Evolutionary conservation across 2,888 invertebrate species (phyloP), one percentile per base, ranked within the genome.

Genomic region (Mythimna vitellina): DNA sequence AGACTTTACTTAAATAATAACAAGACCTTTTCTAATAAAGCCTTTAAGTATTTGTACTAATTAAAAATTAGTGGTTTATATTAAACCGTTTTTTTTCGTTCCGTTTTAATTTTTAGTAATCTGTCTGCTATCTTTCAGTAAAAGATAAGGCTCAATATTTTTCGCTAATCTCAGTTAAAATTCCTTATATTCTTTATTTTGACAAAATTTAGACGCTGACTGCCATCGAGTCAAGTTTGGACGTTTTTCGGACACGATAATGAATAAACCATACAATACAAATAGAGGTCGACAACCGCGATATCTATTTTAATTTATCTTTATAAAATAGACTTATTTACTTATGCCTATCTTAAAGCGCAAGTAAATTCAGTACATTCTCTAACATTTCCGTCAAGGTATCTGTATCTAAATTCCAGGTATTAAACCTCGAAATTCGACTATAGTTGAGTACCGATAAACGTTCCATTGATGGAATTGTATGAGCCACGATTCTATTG

Each of bases 401-500:
- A 60, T 29, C 9, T 6, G 22, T 38, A 62, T 60, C 22, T 38
- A 73, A 62, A n/a, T 20, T 17, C 32, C 25, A 22, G 35, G 46
- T 58, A 53, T 35, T 62, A 32, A 49, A n/a, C 17, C 22, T 17
- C 42, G 58, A 10, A 70, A 70, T 66, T 57, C 46, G n/a, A 72
- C 46, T 61, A 67, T 54, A 63, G 2, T 29, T 3, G 29, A 3
- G 29, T 62, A 58, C 22, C 17, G 57, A 38, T 29, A 51, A 68
- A 70, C 35, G 38, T 42, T 66, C 62, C 64, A 65, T 66, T 80
- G 65, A 66, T 54, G 1, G 65, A 70, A 75, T 60, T 56, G 46
- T 65, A 25, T 78, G 56, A 66, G 64, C 32, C 66, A 65, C 56
- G 12, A 29, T 22, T 58, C 49, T 51, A 54, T 76, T 82, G 70